Evolutionary conservation across 2,797 vertebrate species (phyloP), one percentile per base, ranked within the genome.

Genomic region (Chelidonichthys spinosus): DNA sequence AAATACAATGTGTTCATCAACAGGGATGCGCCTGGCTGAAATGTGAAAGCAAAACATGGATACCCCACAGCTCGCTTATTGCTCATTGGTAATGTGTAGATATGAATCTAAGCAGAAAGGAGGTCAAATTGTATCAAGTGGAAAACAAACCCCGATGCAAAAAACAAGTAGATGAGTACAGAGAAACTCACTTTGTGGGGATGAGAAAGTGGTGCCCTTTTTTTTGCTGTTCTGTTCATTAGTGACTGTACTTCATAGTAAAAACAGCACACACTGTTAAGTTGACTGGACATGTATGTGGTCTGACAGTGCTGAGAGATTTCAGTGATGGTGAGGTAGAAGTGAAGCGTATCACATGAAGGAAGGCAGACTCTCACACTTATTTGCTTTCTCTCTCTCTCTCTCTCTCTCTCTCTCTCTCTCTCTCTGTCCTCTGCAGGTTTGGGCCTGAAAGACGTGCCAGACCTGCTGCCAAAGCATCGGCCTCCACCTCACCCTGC

Each of bases 401-500:
- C 69, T 49, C 76, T 74, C 69, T 82, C 79, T 64, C 80, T 63
- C 66, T 69, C 74, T 53, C 79, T 25, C 25, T 25, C 25, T 25
- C 25, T 25, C 73, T 3, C 50, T 53, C n/a, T n/a, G n/a, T 53
- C 32, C 73, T 77, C 64, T 93, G 89, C 94, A 95, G 93, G 94
- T 94, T 86, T 87, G 90, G 93, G 92, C 95, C 92, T 95, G 95
- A 95, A 91, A 95, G 88, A 93, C 93, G 92, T 94, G 92, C 94
- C 94, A 94, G 94, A 94, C 93, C 90, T 94, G 93, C 93, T 95
- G 93, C 93, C 94, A 95, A 94, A 90, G 89, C 80, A 80, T 82
- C 78, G 67, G 93, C 89, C 95, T 93, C 93, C 94, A 91, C 94
- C 94, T 94, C 94, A 92, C 92, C 94, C 94, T 93, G 91, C 90